Evolutionary conservation across 2,113 vertebrate species (phyloP).

Genomic region (Oryzias celebensis): DNA sequence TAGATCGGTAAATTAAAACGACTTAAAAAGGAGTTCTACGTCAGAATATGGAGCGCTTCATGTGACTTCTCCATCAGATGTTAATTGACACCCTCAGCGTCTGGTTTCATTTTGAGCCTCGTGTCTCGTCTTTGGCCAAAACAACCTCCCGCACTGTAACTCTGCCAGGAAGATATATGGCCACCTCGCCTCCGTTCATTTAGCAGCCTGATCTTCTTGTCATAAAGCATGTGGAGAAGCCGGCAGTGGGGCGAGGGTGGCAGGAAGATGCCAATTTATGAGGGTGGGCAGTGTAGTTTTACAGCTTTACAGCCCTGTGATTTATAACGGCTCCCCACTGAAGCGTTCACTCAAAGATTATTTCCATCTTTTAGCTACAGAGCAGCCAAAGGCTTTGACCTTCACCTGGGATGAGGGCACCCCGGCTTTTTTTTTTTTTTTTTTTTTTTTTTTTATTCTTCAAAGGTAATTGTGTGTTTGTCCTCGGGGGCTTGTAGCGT

Average conservation of each 20-base stretch:
- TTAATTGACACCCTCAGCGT: neutral
- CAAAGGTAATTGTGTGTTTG: conserved; percentile 47
- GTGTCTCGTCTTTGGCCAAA: conserved; percentile 31
- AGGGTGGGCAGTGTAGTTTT: conserved; percentile 55
- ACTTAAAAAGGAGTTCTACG: conserved; percentile 33
- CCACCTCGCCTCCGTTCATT: conserved; percentile 51
- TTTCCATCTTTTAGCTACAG: neutral
- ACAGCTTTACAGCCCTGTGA: conserved; percentile 59
- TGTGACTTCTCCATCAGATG: too few relatives aligned
- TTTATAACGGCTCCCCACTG: conserved; percentile 40
- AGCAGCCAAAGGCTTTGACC: conserved; percentile 24
- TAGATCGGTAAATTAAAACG: conserved; percentile 39
- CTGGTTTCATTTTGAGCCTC: conserved; percentile 29
- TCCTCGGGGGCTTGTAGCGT: conserved; percentile 47
- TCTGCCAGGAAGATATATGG: conserved; percentile 46
- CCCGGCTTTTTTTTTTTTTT: neutral
- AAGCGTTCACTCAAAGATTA: conserved; percentile 20
- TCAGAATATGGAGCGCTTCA: neutral
- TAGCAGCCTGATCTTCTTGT: conserved; percentile 66
- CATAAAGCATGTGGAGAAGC: conserved; percentile 70
- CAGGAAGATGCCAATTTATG: conserved; percentile 64
- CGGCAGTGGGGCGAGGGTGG: conserved; percentile 10
- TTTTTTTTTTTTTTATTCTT: conserved; percentile 7
- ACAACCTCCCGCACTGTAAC: conserved; percentile 37
- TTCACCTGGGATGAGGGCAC: conserved; percentile 36